Evolutionary conservation across 1,140 invertebrate genomes (phyloP).

Genomic region (Ladona fulva): DNA sequence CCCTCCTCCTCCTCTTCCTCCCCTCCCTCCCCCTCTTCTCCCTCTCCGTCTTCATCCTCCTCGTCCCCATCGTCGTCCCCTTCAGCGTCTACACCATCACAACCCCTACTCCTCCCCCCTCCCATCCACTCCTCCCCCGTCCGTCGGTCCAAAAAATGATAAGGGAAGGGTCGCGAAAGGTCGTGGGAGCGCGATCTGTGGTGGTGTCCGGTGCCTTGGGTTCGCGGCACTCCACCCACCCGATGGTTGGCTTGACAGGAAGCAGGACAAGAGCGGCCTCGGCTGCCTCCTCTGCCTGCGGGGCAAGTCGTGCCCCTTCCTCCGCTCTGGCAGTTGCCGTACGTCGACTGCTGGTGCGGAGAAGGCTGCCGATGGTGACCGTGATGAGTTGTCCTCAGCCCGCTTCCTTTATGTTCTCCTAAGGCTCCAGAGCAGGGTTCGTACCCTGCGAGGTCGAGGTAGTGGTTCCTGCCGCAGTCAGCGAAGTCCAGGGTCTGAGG

Average conservation of each 20-base stretch:
- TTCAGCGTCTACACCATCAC: no score
- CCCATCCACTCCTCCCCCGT: constrained; percentile 12
- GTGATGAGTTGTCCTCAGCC: neutral
- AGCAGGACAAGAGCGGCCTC: constrained; percentile 33
- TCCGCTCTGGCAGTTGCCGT: neutral
- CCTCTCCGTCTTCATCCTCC: no score
- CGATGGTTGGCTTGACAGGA: constrained; percentile 44
- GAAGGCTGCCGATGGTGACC: neutral
- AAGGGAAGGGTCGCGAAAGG: constrained; percentile 36
- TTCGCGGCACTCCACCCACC: constrained; percentile 37
- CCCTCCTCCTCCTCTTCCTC: no score
- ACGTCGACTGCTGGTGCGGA: neutral
- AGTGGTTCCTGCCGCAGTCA: constrained; percentile 27
- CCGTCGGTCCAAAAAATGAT: constrained; percentile 36
- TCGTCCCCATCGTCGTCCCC: no score
- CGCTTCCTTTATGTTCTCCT: neutral
- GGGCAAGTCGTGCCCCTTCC: neutral
- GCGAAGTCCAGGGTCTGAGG: constrained; percentile 5
- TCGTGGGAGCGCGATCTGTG: constrained; percentile 42
- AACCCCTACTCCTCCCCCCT: neutral
- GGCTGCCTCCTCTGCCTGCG: neutral
- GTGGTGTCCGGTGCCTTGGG: constrained; percentile 31
- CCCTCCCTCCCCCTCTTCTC: no score
- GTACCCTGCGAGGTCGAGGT: constrained; percentile 38
- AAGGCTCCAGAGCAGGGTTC: constrained; percentile 23